These are phyloP conservation scores for Lamellibrachia columna DNA, from an alignment of 2,888 invertebrate genomes.

Conservation along the genomic window DNA sequence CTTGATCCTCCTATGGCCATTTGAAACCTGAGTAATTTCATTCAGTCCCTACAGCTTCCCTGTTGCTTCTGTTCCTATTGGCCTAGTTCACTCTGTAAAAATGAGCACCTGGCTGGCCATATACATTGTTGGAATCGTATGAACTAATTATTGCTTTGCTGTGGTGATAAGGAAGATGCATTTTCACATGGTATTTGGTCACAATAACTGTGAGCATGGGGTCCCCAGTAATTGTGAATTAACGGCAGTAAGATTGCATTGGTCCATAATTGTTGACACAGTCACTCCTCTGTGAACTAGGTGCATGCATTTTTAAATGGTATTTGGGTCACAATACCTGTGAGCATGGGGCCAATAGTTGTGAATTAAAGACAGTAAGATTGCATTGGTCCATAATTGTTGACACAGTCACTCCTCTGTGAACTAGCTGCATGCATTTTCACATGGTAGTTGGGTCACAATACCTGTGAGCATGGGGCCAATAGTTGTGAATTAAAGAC, in stretches of 20 bases:
- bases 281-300: not conserved
- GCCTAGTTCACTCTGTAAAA: not conserved
- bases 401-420: not conserved
- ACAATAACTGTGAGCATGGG: not conserved
- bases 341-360: not conserved
- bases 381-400: not conserved
- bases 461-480: not conserved
- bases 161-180: not conserved
- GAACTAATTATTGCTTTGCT: not conserved
- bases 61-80: not conserved
- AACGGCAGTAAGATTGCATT: not conserved
- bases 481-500: not conserved
- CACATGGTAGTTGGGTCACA: no score
- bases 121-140: not conserved
- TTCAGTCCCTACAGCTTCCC: not conserved
- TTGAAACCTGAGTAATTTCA: not conserved
- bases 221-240: not conserved
- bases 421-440: not conserved
- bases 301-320: not conserved
- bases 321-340: not conserved
- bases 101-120: conserved; percentile 7
- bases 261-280: not conserved
- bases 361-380: not conserved
- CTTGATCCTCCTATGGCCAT: not conserved
- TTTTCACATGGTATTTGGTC: not conserved